Base-by-base conservation (phyloP, 2,797 vertebrate species). In the Megaceryle alcyon region DNA sequence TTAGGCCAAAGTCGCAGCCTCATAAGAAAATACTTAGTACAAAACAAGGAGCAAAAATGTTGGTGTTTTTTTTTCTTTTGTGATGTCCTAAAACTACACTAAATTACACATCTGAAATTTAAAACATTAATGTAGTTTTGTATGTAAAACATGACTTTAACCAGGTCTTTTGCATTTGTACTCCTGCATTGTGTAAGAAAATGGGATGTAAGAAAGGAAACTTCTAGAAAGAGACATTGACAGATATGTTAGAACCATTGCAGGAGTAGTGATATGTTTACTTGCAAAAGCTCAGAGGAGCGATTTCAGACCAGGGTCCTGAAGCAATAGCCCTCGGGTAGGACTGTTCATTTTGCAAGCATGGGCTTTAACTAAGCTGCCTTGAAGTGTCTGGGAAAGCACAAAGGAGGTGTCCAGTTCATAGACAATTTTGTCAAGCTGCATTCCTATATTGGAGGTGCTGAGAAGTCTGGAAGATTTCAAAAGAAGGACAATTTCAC, bases 1-100 rank as follows among this genome's bases (percentile, higher is more conserved):
- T 82, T 94, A 92, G 86, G 70, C 92, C 59, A 20, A 82, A 93
- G 86, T 78, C 76, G 93, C 6, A 68, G 21, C 29, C 41, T 84
- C 25, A 22, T 65, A 92, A 93, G 31, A 90, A 95, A 92, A 89
- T 51, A 3, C 19, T 82, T n/a, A 43, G 17, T 53, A 61, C 49
- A 86, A 84, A 88, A 41, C 41, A 76, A 43, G 23, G 59, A 92
- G 20, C 5, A 86, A 88, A 78, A 81, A 71, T 19, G 13, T 35
- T 35, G 35, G 35, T 35, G 35, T 54, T 46, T 51, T 0, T 3
- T 37, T 91, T 90, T 83, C 44, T 80, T 94, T 69, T 71, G 37
- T 28, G 33, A 39, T 79, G 37, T 59, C 54, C 61, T 79, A 86
- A 72, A 20, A 37, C 81, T 59, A 37, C 14, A 39, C 9, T 90